Evolutionary conservation across 2,888 invertebrate genomes (phyloP).

Genomic region (Philaethria dido): DNA sequence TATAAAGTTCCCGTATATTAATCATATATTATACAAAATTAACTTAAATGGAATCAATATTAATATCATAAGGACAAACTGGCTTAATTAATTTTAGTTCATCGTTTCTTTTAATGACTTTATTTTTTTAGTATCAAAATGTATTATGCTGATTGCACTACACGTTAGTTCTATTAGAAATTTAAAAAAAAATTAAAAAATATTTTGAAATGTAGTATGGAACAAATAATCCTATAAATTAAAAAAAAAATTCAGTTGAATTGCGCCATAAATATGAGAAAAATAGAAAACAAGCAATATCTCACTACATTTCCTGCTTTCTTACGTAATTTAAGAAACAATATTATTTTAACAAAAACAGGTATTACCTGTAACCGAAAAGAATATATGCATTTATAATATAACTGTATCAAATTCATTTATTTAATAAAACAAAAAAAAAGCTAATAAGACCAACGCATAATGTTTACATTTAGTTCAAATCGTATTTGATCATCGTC

Average conservation of each 20-base stretch:
- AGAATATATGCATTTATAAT: neutral
- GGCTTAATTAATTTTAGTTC: slow-evolving; percentile 9
- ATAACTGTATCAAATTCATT: neutral
- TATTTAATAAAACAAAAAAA: neutral
- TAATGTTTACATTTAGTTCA: neutral
- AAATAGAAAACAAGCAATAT: no score
- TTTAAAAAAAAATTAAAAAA: neutral
- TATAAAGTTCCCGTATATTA: slow-evolving; percentile 37
- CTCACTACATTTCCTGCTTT: no score
- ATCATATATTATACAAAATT: slow-evolving; percentile 36
- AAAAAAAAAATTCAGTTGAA: no score
- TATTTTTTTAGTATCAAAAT: slow-evolving; percentile 21
- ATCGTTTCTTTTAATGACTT: neutral
- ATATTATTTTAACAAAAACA: no score
- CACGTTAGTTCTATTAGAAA: neutral
- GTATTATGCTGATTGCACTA: slow-evolving; percentile 26
- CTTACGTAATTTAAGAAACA: no score
- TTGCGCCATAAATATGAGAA: no score
- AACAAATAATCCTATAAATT: neutral
- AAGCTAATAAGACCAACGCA: neutral
- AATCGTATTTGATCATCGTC: slow-evolving; percentile 9
- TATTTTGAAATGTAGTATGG: neutral
- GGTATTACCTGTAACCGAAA: no score
- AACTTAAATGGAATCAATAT: slow-evolving; percentile 35
- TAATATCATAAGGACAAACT: slow-evolving; percentile 20